Evolutionary conservation across 2,113 vertebrate genomes (phyloP).

Genomic region (Diphyllodes magnificus): DNA sequence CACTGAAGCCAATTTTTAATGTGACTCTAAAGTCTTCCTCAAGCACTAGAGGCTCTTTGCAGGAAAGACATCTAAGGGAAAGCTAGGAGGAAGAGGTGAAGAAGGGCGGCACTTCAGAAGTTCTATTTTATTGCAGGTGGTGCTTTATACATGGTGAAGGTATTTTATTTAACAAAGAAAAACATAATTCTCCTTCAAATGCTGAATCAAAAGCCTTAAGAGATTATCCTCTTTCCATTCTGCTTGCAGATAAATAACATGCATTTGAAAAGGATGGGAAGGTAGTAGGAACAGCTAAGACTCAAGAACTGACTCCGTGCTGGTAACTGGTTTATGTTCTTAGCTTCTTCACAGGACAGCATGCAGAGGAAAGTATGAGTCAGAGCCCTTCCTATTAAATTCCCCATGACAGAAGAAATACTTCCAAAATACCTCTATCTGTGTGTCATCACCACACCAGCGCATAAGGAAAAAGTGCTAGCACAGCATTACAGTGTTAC

Average conservation of each 20-base stretch:
- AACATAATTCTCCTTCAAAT: background rate
- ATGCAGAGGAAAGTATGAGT: background rate
- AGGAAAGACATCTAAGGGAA: background rate
- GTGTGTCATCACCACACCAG: background rate
- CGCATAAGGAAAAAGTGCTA: accelerated
- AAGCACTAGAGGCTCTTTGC: background rate
- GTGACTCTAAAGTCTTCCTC: background rate
- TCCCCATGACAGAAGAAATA: background rate
- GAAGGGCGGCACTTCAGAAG: accelerated
- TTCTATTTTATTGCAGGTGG: background rate
- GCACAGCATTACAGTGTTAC: background rate
- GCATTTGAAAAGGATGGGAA: background rate
- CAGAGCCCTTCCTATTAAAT: background rate
- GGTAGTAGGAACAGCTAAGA: background rate
- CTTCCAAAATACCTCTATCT: background rate
- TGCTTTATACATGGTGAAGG: background rate
- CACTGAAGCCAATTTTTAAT: background rate
- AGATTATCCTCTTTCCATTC: background rate
- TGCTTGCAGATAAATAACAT: background rate
- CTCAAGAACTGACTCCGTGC: background rate
- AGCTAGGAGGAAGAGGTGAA: background rate
- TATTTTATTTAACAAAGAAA: background rate
- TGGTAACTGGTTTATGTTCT: background rate
- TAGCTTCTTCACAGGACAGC: background rate
- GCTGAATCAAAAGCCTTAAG: background rate